These are phyloP conservation scores for Diaprepes abbreviatus DNA, from an alignment of 2,888 invertebrate species.

Conservation along the genomic window DNA sequence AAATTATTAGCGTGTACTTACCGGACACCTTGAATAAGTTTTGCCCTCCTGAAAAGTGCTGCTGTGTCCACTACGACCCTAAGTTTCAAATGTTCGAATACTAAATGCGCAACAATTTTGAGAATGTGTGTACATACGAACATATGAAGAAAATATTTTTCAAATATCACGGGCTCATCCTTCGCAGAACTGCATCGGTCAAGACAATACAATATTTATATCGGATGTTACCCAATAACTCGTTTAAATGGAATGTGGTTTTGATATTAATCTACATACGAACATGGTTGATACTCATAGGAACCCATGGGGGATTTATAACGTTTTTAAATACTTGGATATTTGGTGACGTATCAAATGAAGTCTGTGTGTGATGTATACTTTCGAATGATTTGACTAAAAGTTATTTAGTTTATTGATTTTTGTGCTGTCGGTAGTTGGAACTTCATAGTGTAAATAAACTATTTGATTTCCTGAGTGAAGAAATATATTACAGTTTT, in stretches of 20 bases:
- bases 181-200: constrained; percentile 23
- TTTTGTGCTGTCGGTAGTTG: no score
- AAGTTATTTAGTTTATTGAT: neutral
- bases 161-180: neutral
- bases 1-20: no score
- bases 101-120: no score
- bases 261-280: constrained; percentile 24
- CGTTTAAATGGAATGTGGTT: constrained; percentile 31
- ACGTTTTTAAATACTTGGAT: neutral
- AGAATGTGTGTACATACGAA: no score
- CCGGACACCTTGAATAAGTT: no score
- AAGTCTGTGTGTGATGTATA: neutral
- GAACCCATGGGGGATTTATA: constrained; percentile 17
- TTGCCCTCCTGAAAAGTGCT: no score
- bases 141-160: no score
- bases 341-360: neutral
- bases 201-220: constrained; percentile 30
- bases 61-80: no score
- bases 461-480: no score
- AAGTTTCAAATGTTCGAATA: no score
- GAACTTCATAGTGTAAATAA: no score
- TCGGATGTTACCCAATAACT: constrained; percentile 30
- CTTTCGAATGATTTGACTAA: neutral
- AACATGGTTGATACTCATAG: constrained; percentile 15
- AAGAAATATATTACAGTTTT: no score